A percentile compares a stretch with the other conserved stretches of the same genome.
Conservation (phyloP, 2,888 invertebrate species). For the Pseudococcus jackbeardsleyi region DNA sequence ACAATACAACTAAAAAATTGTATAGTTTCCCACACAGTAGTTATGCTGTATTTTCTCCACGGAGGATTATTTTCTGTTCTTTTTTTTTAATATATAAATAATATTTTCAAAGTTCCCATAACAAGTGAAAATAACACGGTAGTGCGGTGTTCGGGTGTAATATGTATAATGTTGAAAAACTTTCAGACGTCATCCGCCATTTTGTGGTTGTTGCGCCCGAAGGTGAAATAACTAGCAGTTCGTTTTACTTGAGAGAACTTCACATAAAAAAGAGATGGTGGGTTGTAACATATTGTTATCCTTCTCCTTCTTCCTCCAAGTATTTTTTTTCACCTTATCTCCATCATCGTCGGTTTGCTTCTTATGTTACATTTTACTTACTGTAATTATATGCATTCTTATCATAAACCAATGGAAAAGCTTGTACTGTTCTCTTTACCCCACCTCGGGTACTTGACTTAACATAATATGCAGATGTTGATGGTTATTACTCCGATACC, state of each 20-base stretch:
- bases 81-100: conserved; percentile 1
- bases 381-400: conserved; percentile 63
- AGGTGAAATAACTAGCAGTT: conserved; percentile 61
- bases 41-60: not conserved
- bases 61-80: not conserved
- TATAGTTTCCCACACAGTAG: not conserved
- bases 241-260: conserved; percentile 60
- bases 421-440: conserved; percentile 29
- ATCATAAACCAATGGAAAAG: conserved; percentile 62
- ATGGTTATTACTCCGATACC: not conserved
- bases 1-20: not conserved
- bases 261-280: conserved; percentile 59
- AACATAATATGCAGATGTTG: conserved; percentile 33
- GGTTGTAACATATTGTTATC: conserved; percentile 64
- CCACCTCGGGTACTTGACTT: not conserved
- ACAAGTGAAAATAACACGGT: not conserved
- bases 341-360: conserved; percentile 60
- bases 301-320: conserved; percentile 58
- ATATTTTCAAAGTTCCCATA: conserved; percentile 38
- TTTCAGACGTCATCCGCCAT: conserved; percentile 59
- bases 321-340: conserved; percentile 60
- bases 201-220: conserved; percentile 62
- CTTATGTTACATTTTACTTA: conserved; percentile 59
- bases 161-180: conserved; percentile 26
- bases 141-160: conserved; percentile 6